Evolutionary conservation across 2,888 invertebrate genomes (phyloP).

Genomic region (Peribatodes rhomboidaria): DNA sequence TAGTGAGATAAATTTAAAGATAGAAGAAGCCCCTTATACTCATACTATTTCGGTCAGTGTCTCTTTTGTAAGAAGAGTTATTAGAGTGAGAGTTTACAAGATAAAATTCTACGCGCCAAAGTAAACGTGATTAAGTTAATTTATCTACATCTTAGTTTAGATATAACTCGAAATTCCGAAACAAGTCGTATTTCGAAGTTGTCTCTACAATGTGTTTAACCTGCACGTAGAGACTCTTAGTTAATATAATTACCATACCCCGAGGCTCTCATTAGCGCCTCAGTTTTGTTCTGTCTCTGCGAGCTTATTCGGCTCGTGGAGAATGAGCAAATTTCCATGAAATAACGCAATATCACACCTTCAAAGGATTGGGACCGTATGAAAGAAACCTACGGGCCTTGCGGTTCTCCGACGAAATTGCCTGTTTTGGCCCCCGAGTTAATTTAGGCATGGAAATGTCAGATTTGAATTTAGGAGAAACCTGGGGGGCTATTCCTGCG

Average conservation of each 20-base stretch:
- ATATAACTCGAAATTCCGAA: no score
- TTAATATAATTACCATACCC: slow-evolving; percentile 52
- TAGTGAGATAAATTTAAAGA: no score
- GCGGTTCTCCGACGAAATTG: background rate
- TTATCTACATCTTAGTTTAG: no score
- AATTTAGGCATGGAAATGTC: background rate
- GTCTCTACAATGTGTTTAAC: background rate
- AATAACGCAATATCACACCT: slow-evolving; percentile 23
- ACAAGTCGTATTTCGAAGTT: background rate
- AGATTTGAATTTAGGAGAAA: background rate
- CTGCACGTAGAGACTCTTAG: slow-evolving; percentile 38
- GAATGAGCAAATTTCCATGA: slow-evolving; percentile 18
- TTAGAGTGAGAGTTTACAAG: no score
- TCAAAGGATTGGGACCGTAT: slow-evolving; percentile 19
- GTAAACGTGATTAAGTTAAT: no score
- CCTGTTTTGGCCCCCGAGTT: no score
- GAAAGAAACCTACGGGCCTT: slow-evolving; percentile 17
- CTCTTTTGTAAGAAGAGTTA: no score
- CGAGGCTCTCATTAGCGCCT: slow-evolving; percentile 44
- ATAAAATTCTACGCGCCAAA: no score
- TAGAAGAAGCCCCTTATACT: no score
- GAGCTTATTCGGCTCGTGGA: slow-evolving; percentile 22
- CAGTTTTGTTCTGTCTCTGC: slow-evolving; percentile 22
- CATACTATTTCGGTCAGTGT: no score
- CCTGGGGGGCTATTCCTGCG: background rate